These are phyloP conservation scores for Pogoniulus pusillus DNA, from an alignment of 2,797 vertebrate genomes.

Conservation along the genomic window DNA sequence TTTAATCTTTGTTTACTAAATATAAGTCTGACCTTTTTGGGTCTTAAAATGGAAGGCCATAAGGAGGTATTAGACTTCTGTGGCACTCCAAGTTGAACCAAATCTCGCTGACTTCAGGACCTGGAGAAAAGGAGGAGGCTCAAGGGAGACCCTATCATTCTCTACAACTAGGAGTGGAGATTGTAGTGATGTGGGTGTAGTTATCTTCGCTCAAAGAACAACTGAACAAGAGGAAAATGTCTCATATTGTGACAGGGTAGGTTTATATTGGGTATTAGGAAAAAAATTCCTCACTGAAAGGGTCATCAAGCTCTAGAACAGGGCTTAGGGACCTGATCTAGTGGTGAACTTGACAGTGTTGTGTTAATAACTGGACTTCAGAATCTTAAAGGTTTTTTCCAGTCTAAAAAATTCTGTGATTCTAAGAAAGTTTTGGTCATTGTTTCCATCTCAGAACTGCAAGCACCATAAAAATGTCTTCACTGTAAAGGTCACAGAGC, in stretches of 20 bases:
- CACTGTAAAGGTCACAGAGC: no score
- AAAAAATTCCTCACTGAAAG: no score
- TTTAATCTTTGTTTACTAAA: not conserved
- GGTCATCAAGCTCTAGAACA: no score
- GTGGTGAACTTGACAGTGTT: not conserved
- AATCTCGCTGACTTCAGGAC: not conserved
- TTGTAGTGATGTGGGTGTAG: no score
- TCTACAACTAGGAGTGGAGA: no score
- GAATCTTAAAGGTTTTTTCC: not conserved
- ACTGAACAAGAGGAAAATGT: no score
- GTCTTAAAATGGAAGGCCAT: not conserved
- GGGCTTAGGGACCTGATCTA: not conserved
- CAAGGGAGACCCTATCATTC: no score
- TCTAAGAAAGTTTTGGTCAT: not conserved
- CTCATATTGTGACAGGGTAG: no score
- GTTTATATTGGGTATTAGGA: no score
- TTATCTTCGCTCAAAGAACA: no score
- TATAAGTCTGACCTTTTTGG: not conserved
- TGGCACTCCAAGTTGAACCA: not conserved
- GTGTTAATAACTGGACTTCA: not conserved
- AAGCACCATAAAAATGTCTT: not conserved
- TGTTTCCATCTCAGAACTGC: not conserved
- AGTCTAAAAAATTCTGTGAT: not conserved
- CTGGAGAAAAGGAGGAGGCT: no score
- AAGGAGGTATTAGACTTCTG: not conserved